Conservation (phyloP, 2,113 vertebrate genomes). For the Apeltes quadracus region DNA sequence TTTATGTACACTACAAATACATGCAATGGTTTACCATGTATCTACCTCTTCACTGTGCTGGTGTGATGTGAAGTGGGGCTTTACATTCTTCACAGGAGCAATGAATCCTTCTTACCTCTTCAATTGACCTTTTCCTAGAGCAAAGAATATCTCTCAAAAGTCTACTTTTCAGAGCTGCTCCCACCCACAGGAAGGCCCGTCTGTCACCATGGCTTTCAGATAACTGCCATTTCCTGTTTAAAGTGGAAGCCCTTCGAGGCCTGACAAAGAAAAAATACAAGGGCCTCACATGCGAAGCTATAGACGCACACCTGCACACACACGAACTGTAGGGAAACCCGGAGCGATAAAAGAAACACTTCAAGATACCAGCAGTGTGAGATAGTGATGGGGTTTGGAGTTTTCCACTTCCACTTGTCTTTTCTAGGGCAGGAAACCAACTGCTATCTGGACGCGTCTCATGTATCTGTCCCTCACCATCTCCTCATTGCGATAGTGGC, state of each 20-base stretch:
- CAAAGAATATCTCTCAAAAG: background rate
- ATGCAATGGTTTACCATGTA: slow-evolving; percentile 57
- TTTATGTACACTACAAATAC: slow-evolving; percentile 59
- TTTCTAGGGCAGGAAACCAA: slow-evolving; percentile 17
- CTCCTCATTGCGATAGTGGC: slow-evolving; percentile 14
- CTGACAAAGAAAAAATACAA: slow-evolving; percentile 42
- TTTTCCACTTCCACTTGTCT: slow-evolving; percentile 2
- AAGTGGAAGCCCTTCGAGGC: slow-evolving; percentile 50
- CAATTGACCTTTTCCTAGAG: background rate
- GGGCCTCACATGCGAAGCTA: slow-evolving; percentile 28
- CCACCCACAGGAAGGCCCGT: slow-evolving; percentile 63
- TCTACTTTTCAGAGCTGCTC: background rate
- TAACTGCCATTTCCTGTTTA: slow-evolving; percentile 75
- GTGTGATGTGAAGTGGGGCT: background rate
- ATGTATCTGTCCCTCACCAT: background rate
- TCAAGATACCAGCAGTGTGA: slow-evolving; percentile 20
- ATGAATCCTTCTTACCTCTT: background rate
- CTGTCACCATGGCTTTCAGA: slow-evolving; percentile 67
- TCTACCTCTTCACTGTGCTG: slow-evolving; percentile 26
- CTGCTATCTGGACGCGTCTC: background rate
- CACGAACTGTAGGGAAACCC: slow-evolving; percentile 45
- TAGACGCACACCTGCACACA: slow-evolving; percentile 21
- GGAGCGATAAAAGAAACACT: slow-evolving; percentile 51
- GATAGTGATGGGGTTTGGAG: background rate
- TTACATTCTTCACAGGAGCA: background rate